phyloP scores from a whole-genome alignment of 2,888 invertebrate species.

The Ophion costatus region DNA sequence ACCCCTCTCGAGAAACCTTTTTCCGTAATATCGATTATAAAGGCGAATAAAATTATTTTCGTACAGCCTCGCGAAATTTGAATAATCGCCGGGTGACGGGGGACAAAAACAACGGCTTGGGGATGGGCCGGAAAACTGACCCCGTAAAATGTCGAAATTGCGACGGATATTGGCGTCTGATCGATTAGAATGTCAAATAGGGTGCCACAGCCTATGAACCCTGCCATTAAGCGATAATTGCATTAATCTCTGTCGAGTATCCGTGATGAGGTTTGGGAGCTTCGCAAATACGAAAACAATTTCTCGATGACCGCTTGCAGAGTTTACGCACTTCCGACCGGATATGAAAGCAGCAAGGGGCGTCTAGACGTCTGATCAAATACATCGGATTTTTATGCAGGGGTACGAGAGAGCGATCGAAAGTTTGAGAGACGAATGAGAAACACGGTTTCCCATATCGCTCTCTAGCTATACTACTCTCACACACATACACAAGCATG shows the following conservation, averaged over 20 bases:
- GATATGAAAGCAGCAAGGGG: conserved; percentile 68
- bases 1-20: background rate
- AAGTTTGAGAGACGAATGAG: background rate
- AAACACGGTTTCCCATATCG: conserved; percentile 12
- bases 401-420: background rate
- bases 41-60: background rate
- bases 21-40: background rate
- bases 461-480: background rate
- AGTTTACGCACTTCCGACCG: conserved; percentile 65
- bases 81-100: background rate
- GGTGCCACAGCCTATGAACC: background rate
- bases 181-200: background rate
- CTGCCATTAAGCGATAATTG: background rate
- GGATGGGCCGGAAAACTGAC: background rate
- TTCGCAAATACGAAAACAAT: conserved; percentile 5
- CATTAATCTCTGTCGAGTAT: background rate
- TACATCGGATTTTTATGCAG: conserved; percentile 60
- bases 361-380: conserved; percentile 81
- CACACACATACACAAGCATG: background rate
- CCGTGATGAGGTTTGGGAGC: background rate
- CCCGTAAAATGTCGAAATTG: background rate
- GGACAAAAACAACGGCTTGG: background rate
- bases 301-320: background rate
- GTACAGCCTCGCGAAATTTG: background rate
- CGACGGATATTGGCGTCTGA: conserved; percentile 49